Conservation (phyloP, 2,113 vertebrate genomes). For the Tupaia tana region DNA sequence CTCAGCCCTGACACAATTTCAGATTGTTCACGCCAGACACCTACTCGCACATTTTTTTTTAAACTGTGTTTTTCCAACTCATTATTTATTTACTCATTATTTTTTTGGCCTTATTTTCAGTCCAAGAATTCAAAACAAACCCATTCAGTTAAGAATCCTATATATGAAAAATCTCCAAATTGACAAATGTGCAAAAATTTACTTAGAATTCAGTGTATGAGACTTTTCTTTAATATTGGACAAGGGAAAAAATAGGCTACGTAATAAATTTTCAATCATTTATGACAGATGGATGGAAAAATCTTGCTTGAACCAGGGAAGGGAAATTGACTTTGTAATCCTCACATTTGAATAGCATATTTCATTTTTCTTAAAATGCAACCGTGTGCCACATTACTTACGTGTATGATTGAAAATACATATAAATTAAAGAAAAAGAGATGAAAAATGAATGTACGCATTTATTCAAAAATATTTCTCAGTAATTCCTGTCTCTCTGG, state of each 20-base stretch:
- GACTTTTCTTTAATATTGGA: background rate
- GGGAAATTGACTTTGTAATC: background rate
- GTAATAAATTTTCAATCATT: background rate
- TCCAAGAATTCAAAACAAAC: background rate
- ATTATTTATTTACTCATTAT: background rate
- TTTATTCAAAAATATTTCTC: background rate
- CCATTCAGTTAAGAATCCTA: background rate
- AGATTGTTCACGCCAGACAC: background rate
- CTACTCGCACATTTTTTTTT: background rate
- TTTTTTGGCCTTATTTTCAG: background rate
- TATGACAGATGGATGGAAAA: background rate
- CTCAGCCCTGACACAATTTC: background rate
- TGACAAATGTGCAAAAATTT: background rate
- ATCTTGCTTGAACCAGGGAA: background rate
- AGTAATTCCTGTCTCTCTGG: rapidly evolving
- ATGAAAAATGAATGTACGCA: rapidly evolving
- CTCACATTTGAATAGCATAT: background rate
- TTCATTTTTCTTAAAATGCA: background rate
- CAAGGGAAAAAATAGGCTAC: background rate
- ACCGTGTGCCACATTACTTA: background rate
- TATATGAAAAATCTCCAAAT: background rate
- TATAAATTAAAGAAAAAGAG: background rate
- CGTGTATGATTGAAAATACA: background rate
- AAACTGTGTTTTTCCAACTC: background rate
- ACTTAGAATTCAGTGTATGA: background rate